These are phyloP conservation scores for Reticulitermes lucifugus DNA, from an alignment of 2,888 invertebrate species.

Conservation along the genomic window DNA sequence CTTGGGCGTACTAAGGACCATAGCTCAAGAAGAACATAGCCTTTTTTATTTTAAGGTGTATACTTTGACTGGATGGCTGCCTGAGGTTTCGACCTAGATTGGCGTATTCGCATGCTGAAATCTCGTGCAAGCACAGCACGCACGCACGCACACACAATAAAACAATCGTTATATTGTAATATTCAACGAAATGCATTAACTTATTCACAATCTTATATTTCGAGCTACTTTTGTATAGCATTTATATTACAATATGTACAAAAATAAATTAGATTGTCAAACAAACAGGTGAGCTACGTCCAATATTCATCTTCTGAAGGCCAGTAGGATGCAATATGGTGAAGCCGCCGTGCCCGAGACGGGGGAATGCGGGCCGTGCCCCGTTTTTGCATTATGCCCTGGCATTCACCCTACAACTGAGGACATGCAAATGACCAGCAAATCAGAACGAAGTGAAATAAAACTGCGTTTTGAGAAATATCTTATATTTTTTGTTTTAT, in stretches of 20 bases:
- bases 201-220: slow-evolving; percentile 23
- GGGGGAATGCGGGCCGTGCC: too few species aligned
- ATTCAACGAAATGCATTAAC: slow-evolving; percentile 2
- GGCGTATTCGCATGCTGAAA: too few species aligned
- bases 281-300: not conserved
- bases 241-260: slow-evolving; percentile 53
- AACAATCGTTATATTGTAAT: slow-evolving; percentile 9
- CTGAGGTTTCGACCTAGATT: too few species aligned
- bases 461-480: not conserved
- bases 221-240: not conserved
- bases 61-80: too few species aligned
- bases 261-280: slow-evolving; percentile 51
- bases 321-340: slow-evolving; percentile 9
- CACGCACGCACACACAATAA: not conserved
- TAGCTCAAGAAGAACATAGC: too few species aligned
- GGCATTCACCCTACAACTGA: too few species aligned
- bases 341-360: too few species aligned
- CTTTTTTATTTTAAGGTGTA: too few species aligned
- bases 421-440: too few species aligned
- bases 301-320: slow-evolving; percentile 46
- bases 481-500: not conserved
- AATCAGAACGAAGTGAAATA: not conserved
- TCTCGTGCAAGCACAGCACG: too few species aligned
- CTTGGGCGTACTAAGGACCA: too few species aligned
- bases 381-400: too few species aligned